Evolutionary conservation across 1,140 invertebrate species (phyloP).

Genomic region (Oryzaephilus surinamensis): DNA sequence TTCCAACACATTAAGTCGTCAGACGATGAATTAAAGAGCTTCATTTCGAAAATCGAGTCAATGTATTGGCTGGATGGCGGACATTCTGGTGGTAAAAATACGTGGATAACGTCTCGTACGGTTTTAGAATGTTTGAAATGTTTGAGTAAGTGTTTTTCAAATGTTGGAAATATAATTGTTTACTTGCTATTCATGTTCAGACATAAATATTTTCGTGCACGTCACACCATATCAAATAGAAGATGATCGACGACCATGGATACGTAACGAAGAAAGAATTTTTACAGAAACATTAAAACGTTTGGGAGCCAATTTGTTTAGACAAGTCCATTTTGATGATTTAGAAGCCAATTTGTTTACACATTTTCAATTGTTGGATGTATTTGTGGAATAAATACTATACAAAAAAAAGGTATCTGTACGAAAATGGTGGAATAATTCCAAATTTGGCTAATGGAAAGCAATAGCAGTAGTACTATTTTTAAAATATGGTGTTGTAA

Average conservation of each 20-base stretch:
- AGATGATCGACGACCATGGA: slow-evolving; percentile 67
- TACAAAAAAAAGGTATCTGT: too few species aligned
- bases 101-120: slow-evolving; percentile 68
- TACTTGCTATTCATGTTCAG: slow-evolving; percentile 35
- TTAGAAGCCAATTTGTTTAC: too few species aligned
- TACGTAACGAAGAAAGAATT: slow-evolving; percentile 64
- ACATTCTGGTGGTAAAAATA: slow-evolving; percentile 69
- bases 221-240: slow-evolving; percentile 76
- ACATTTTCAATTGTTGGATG: too few species aligned
- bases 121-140: slow-evolving; percentile 58
- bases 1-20: slow-evolving; percentile 66
- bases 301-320: slow-evolving; percentile 49
- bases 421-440: too few species aligned
- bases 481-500: too few species aligned
- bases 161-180: neutral
- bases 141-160: slow-evolving; percentile 39
- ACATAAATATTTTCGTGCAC: slow-evolving; percentile 59
- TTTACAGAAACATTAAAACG: slow-evolving; percentile 58
- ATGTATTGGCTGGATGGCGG: slow-evolving; percentile 86
- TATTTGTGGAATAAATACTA: too few species aligned
- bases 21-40: slow-evolving; percentile 39
- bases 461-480: too few species aligned
- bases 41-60: slow-evolving; percentile 51
- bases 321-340: slow-evolving; percentile 55
- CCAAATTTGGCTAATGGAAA: too few species aligned